These are phyloP conservation scores for Phyllotreta striolata DNA, from an alignment of 2,888 invertebrate genomes.

Conservation along the genomic window DNA sequence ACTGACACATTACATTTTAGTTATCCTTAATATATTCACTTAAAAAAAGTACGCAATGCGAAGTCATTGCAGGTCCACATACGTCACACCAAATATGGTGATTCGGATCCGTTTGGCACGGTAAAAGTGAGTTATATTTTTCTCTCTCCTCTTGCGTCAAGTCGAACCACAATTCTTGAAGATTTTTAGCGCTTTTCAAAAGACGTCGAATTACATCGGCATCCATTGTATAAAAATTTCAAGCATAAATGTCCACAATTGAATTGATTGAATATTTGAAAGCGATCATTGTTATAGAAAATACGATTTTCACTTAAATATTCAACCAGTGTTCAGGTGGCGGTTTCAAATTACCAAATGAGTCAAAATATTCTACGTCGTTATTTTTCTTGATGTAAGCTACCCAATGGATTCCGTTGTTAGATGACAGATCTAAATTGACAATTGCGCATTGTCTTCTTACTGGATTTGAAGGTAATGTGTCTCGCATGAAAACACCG, in stretches of 20 bases:
- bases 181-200: not conserved
- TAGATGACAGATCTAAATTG: conserved; percentile 31
- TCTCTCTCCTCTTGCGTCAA: not conserved
- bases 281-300: conserved; percentile 17
- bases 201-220: conserved; percentile 11
- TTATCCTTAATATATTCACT: not conserved
- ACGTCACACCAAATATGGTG: no score
- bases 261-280: conserved; percentile 10
- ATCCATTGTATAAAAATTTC: conserved; percentile 14
- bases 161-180: no score
- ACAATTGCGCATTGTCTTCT: conserved; percentile 27
- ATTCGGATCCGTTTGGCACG: no score
- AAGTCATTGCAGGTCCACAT: not conserved
- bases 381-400: conserved; percentile 30
- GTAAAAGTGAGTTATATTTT: not conserved
- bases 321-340: conserved; percentile 33
- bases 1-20: not conserved
- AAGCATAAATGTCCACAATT: conserved; percentile 41
- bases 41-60: not conserved
- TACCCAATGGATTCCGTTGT: conserved; percentile 32
- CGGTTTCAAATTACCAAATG: conserved; percentile 38
- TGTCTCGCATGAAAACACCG: conserved; percentile 44
- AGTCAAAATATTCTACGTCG: conserved; percentile 35
- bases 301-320: conserved; percentile 28
- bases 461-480: conserved; percentile 21